Evolutionary conservation across 2,113 vertebrate genomes (phyloP), one percentile per base, ranked within the genome.

Genomic region (Oreocharis arfaki): DNA sequence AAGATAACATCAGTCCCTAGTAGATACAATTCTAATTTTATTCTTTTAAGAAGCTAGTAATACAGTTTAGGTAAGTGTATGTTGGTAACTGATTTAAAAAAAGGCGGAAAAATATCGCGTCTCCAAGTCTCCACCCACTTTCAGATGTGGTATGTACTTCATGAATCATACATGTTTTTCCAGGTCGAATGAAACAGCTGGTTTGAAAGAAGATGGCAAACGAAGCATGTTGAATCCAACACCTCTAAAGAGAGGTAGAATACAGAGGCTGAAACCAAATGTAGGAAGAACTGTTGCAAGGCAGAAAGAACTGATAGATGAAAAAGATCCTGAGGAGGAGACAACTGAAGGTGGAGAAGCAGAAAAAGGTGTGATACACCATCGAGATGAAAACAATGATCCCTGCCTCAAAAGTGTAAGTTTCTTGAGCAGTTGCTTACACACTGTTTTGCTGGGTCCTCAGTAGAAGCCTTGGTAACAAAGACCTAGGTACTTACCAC

Each of bases 201-300:
- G 24, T 75, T 70, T 96, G 14, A 95, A 90, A 85, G 89, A 97
- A 78, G 87, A 52, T n/a, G 35, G 39, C 61, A 92, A 92, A 37
- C 41, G 10, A 37, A 88, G 80, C 35, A 16, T 75, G 47, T 67
- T 94, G 35, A 97, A 96, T 96, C 94, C 94, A 92, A 2, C 68
- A 13, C 79, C 35, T 63, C 42, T 96, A 73, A 87, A 52, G 67
- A 97, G 97, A 86, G 84, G 96, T 74, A 96, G 95, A 91, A 16
- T 96, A 41, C 97, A 95, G 75, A 98, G 91, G 86, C 97, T 92
- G 73, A 97, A 96, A 83, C 98, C 97, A 88, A 98, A 98, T 81
- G 24, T 98, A 64, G 83, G 64, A 94, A 96, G 88, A 85, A 63
- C 59, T 74, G 10, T 78, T 94, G 87, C 65, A 83, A 97, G 77